These are phyloP conservation scores for Hephaestus fuliginosus DNA, from an alignment of 2,797 vertebrate genomes.

Conservation along the genomic window DNA sequence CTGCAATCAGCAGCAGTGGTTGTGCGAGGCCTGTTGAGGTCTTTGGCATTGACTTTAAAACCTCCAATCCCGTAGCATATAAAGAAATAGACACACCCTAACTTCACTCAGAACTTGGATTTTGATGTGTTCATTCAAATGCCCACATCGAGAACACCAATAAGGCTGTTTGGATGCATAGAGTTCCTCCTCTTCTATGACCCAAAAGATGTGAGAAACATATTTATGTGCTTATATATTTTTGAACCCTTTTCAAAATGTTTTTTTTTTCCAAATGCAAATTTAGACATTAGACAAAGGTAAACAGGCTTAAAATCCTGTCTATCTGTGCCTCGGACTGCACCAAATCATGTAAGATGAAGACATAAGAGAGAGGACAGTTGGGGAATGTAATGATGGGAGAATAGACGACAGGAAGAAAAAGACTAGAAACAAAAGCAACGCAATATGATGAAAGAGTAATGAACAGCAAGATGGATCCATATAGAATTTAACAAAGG, in stretches of 20 bases:
- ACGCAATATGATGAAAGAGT: slow-evolving; percentile 8
- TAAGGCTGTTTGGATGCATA: background rate
- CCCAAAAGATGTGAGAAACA: background rate
- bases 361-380: slow-evolving; percentile 2
- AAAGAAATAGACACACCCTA: too few species aligned
- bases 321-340: background rate
- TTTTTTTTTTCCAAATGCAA: background rate
- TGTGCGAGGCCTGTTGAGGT: background rate
- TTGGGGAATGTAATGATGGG: slow-evolving; percentile 18
- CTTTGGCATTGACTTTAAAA: background rate
- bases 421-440: slow-evolving; percentile 6
- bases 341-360: background rate
- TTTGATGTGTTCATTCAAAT: background rate
- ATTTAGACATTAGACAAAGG: background rate
- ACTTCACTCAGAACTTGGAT: background rate
- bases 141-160: background rate
- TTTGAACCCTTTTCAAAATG: background rate
- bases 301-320: background rate
- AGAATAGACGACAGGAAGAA: slow-evolving; percentile 32
- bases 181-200: background rate
- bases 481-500: slow-evolving; percentile 32
- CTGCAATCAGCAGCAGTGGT: background rate
- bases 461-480: slow-evolving; percentile 6
- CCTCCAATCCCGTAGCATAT: background rate
- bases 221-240: background rate